Evolutionary conservation across 2,113 vertebrate species (phyloP).

Genomic region (Arizona elegans): DNA sequence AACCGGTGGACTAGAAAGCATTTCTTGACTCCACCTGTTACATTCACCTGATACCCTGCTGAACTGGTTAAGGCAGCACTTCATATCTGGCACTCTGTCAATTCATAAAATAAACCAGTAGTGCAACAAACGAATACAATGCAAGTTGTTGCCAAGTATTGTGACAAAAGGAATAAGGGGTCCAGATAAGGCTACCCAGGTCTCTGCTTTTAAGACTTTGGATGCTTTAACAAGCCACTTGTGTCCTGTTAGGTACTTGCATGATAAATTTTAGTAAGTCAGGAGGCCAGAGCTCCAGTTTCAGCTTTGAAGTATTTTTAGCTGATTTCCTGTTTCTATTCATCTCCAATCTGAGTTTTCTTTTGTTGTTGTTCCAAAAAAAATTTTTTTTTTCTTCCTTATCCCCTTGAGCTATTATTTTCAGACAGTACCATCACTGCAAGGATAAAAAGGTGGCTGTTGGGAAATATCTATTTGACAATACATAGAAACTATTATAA

Average conservation of each 20-base stretch:
- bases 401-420: slow-evolving; percentile 40
- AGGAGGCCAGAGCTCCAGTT: not conserved
- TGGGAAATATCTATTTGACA: not conserved
- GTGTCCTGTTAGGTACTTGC: not conserved
- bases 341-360: slow-evolving; percentile 29
- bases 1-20: not conserved
- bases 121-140: not conserved
- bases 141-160: not conserved
- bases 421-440: slow-evolving; percentile 53
- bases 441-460: slow-evolving; percentile 50
- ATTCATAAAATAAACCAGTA: not conserved
- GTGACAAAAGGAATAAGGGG: not conserved
- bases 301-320: slow-evolving; percentile 1
- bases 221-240: not conserved
- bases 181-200: not conserved
- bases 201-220: not conserved
- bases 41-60: not conserved
- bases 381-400: slow-evolving; percentile 46
- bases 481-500: slow-evolving; percentile 52
- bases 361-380: slow-evolving; percentile 37
- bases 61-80: not conserved
- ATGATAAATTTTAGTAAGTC: not conserved
- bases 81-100: not conserved
- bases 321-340: slow-evolving; percentile 26
- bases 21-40: not conserved